Evolutionary conservation across 2,797 vertebrate genomes (phyloP).

Genomic region (Champsocephalus gunnari): DNA sequence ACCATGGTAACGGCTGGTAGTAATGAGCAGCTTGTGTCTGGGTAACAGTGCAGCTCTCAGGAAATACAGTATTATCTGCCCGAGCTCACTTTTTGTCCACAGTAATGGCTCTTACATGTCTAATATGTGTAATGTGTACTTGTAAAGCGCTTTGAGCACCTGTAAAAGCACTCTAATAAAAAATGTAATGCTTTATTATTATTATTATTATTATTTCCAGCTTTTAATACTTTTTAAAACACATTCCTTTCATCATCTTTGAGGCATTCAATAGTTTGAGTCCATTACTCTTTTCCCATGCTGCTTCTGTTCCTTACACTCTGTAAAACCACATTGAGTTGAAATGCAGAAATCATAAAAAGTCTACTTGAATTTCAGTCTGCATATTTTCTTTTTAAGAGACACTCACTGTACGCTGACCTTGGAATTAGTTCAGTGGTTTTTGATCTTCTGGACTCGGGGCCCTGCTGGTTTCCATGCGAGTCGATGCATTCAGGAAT

Average conservation of each 20-base stretch:
- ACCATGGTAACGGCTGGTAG: conserved; percentile 32
- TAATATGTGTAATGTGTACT: no score
- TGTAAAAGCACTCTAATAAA: no score
- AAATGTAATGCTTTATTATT: no score
- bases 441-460: conserved; percentile 25
- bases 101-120: no score
- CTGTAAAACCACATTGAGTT: conserved; percentile 7
- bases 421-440: conserved; percentile 14
- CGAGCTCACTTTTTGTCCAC: conserved; percentile 8
- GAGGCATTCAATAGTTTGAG: background rate
- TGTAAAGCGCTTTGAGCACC: no score
- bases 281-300: background rate
- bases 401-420: conserved; percentile 5
- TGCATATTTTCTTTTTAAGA: background rate
- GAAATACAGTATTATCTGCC: conserved; percentile 25
- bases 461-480: conserved; percentile 42
- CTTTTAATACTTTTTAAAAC: background rate
- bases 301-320: background rate
- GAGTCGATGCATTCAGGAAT: conserved; percentile 31
- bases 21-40: conserved; percentile 55
- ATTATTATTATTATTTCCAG: background rate
- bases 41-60: conserved; percentile 12
- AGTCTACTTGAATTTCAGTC: conserved; percentile 3
- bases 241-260: conserved; percentile 1
- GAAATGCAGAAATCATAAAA: conserved; percentile 39